These are phyloP conservation scores for Lycodopsis pacificus DNA, from an alignment of 2,797 vertebrate species.

Conservation along the genomic window DNA sequence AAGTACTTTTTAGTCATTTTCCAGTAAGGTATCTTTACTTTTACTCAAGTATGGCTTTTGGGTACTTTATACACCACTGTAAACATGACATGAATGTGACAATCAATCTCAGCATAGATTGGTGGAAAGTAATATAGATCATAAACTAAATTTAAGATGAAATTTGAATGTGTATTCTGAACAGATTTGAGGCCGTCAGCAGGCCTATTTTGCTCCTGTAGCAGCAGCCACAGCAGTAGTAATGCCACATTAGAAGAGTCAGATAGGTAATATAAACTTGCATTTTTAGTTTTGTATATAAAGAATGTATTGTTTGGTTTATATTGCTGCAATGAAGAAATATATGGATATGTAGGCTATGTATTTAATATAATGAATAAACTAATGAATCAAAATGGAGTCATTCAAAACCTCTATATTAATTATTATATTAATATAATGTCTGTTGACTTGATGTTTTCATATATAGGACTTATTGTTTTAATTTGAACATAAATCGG, in stretches of 20 bases:
- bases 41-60: no score
- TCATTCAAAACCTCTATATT: background rate
- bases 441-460: background rate
- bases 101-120: background rate
- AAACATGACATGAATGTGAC: background rate
- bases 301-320: slow-evolving; percentile 7
- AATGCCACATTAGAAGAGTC: background rate
- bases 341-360: background rate
- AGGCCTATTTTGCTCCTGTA: background rate
- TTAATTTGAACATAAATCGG: slow-evolving; percentile 7
- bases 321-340: background rate
- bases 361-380: slow-evolving; percentile 7
- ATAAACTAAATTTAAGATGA: background rate
- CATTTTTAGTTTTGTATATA: background rate
- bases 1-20: no score
- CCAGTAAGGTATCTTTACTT: no score
- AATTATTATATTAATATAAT: background rate
- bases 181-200: background rate
- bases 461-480: background rate
- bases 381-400: background rate
- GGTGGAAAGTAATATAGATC: background rate
- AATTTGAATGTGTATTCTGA: background rate
- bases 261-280: background rate
- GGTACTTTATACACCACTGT: no score
- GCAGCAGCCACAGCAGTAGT: background rate